phyloP scores from a whole-genome alignment of 2,888 invertebrate species.

The Sycophila texana region DNA sequence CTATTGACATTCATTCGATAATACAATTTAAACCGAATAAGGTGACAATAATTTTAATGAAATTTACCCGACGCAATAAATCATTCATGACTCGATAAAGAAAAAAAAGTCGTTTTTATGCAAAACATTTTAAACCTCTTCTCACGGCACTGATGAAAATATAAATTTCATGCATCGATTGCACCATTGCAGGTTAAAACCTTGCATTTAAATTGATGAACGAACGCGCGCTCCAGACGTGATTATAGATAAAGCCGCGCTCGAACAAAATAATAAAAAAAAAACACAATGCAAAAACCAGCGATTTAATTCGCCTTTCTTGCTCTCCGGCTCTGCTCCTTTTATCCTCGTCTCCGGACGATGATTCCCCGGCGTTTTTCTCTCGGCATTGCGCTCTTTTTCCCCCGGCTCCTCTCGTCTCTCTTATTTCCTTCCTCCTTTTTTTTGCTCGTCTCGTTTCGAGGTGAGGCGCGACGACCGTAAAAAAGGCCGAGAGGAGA shows the following conservation, averaged over 20 bases:
- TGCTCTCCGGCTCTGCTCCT: neutral
- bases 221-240: conserved; percentile 20
- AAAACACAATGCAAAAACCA: conserved; percentile 31
- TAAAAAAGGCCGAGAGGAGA: conserved; percentile 1
- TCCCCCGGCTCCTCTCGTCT: neutral
- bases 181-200: neutral
- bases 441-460: neutral
- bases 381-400: conserved; percentile 17
- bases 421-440: neutral
- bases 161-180: conserved; percentile 20
- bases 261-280: neutral
- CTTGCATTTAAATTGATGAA: conserved; percentile 38
- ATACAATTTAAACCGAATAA: neutral
- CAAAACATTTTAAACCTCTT: neutral
- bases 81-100: neutral
- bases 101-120: conserved; percentile 8
- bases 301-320: conserved; percentile 28
- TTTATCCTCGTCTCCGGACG: conserved; percentile 4
- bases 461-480: conserved; percentile 1
- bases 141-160: neutral
- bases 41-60: neutral
- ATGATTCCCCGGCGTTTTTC: conserved; percentile 34
- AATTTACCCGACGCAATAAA: neutral
- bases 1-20: neutral
- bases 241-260: conserved; percentile 21